Evolutionary conservation across 1,140 invertebrate species (phyloP).

Genomic region (Samia ricini): DNA sequence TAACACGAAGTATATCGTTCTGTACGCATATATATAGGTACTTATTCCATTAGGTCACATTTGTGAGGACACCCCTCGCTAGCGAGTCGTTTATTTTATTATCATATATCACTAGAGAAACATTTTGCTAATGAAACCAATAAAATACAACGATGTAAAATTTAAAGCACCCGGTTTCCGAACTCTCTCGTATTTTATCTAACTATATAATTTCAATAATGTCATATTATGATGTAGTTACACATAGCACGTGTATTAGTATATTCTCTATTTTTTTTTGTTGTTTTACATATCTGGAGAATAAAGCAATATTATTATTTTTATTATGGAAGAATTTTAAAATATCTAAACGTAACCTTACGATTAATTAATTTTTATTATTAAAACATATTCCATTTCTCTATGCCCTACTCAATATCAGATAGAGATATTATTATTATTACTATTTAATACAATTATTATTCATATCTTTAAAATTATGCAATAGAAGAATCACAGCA

Average conservation of each 20-base stretch:
- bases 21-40: not conserved
- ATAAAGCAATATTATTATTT: slow-evolving; percentile 57
- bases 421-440: slow-evolving; percentile 67
- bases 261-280: slow-evolving; percentile 70
- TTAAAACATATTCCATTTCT: slow-evolving; percentile 70
- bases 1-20: not conserved
- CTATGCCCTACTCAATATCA: slow-evolving; percentile 72
- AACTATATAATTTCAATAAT: slow-evolving; percentile 65
- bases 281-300: slow-evolving; percentile 43
- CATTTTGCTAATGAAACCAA: slow-evolving; percentile 67
- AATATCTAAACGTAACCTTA: slow-evolving; percentile 59
- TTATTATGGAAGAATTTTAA: slow-evolving; percentile 68
- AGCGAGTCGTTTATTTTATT: slow-evolving; percentile 5
- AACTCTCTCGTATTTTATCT: slow-evolving; percentile 72
- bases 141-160: slow-evolving; percentile 72
- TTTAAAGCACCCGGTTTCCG: slow-evolving; percentile 76
- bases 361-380: slow-evolving; percentile 56
- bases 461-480: slow-evolving; percentile 68
- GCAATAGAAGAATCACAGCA: slow-evolving; percentile 77
- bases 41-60: not conserved
- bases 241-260: slow-evolving; percentile 58
- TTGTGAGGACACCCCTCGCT: slow-evolving; percentile 1
- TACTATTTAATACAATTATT: slow-evolving; percentile 54
- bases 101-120: slow-evolving; percentile 55
- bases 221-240: slow-evolving; percentile 48